Percentiles rank a stretch among this genome's conserved stretches.
Conservation (phyloP, 2,797 vertebrate species). For the Champsocephalus esox region DNA sequence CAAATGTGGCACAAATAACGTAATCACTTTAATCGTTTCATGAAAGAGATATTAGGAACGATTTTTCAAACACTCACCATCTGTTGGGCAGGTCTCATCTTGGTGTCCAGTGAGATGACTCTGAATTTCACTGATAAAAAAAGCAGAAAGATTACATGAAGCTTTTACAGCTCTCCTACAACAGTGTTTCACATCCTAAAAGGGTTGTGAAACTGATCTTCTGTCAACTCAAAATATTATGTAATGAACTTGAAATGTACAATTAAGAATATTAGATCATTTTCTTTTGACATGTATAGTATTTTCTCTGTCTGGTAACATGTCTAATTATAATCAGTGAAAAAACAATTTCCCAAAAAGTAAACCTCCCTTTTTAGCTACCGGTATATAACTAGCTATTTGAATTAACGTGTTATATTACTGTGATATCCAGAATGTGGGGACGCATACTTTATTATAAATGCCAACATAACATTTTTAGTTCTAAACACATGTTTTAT, state of each 20-base stretch:
- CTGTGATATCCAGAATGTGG: neutral
- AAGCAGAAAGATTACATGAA: neutral
- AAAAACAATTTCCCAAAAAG: neutral
- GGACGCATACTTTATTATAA: neutral
- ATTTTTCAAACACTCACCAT: constrained; percentile 65
- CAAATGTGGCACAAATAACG: neutral
- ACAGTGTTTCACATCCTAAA: neutral
- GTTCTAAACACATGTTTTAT: neutral
- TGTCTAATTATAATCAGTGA: neutral
- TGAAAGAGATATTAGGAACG: neutral
- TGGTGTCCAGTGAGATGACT: constrained; percentile 83
- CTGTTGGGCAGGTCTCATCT: constrained; percentile 72
- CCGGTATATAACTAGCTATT: neutral
- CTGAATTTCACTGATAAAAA: constrained; percentile 86
- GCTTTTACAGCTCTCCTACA: neutral
- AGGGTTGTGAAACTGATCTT: neutral
- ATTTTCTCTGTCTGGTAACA: neutral
- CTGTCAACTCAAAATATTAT: neutral
- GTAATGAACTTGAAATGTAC: neutral
- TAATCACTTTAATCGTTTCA: neutral
- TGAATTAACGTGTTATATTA: neutral
- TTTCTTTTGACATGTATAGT: neutral
- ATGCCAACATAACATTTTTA: neutral
- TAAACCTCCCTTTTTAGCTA: neutral
- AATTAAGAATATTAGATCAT: neutral